Evolutionary conservation across 1,140 invertebrate genomes (phyloP).

Genomic region (Megalonaias nervosa): DNA sequence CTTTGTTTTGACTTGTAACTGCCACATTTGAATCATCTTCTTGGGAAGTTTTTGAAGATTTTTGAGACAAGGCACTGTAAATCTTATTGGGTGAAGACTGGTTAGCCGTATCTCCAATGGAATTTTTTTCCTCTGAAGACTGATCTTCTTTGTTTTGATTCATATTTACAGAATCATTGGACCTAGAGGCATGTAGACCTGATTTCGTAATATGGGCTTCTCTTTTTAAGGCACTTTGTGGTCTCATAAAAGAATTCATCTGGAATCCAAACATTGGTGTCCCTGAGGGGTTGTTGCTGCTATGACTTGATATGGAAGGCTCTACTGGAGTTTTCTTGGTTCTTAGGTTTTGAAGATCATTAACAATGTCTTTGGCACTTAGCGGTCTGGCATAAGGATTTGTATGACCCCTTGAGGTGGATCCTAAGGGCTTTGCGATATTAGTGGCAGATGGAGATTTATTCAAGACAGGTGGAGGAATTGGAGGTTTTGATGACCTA

Average conservation of each 20-base stretch:
- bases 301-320: not conserved
- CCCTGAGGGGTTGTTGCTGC: conserved; percentile 4
- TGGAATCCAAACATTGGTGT: conserved; percentile 42
- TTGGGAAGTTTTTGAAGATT: no score
- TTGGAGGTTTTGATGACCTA: conserved; percentile 35
- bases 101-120: no score
- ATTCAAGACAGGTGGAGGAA: conserved; percentile 11
- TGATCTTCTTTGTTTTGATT: not conserved
- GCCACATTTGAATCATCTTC: no score
- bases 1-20: no score
- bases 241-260: conserved; percentile 64
- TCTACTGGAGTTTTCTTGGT: conserved; percentile 33
- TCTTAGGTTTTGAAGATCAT: conserved; percentile 40
- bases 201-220: conserved; percentile 13
- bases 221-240: conserved; percentile 56
- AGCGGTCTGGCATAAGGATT: conserved; percentile 63
- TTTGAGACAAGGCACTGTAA: no score
- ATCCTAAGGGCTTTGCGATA: conserved; percentile 35
- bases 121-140: no score
- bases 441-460: conserved; percentile 37
- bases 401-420: conserved; percentile 21
- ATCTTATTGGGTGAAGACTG: no score
- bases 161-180: conserved; percentile 14
- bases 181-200: conserved; percentile 3
- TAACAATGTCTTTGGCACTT: conserved; percentile 65